phyloP scores from a whole-genome alignment of 1,140 invertebrate genomes.

The Pentalonia nigronervosa region DNA sequence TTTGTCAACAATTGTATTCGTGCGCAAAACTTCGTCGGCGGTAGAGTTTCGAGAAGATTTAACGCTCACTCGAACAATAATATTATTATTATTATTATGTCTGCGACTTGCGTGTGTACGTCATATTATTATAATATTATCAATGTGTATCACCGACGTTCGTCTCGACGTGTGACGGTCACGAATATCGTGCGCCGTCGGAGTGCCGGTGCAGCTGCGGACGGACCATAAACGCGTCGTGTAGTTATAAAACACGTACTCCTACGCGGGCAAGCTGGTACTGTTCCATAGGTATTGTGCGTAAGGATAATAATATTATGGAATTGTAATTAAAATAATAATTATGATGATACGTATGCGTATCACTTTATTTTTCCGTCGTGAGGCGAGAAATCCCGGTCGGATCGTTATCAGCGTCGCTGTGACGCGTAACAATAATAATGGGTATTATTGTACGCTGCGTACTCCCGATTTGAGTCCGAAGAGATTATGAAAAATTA shows the following conservation, averaged over 20 bases:
- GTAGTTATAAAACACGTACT: background rate
- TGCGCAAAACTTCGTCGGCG: background rate
- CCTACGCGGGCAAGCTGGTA: background rate
- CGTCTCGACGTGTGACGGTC: constrained; percentile 27
- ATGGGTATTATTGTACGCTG: background rate
- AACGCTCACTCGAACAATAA: background rate
- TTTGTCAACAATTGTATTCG: background rate
- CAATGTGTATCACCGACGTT: background rate
- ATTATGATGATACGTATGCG: background rate
- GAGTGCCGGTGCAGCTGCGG: background rate
- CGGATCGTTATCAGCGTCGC: background rate
- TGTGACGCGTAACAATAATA: background rate
- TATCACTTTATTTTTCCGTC: background rate
- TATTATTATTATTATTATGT: background rate
- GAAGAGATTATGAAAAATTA: background rate
- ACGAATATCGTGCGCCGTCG: constrained; percentile 30
- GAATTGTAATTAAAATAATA: no score
- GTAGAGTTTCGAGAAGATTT: background rate
- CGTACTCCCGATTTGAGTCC: background rate
- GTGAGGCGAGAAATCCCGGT: background rate
- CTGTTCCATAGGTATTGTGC: background rate
- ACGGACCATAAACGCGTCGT: background rate
- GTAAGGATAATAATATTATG: no score
- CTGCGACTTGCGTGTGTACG: background rate
- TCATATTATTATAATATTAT: background rate